A percentile compares a stretch with the other conserved stretches of the same genome.
These are phyloP conservation scores for Pentalonia nigronervosa DNA, from an alignment of 1,140 invertebrate genomes.

Conservation along the genomic window DNA sequence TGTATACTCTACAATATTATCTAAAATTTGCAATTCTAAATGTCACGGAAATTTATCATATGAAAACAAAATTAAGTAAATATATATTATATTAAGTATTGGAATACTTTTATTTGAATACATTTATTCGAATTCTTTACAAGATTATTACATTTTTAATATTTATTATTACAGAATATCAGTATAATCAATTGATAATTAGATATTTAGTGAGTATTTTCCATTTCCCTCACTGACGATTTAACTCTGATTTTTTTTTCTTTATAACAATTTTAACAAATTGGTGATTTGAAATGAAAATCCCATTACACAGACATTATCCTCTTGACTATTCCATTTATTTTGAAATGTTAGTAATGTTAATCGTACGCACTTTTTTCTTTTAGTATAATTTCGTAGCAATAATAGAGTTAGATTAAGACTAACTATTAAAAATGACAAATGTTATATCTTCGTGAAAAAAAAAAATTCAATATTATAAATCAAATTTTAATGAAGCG, in stretches of 20 bases:
- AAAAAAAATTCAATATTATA: not conserved
- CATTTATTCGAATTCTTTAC: too few relatives aligned
- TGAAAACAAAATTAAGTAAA: too few relatives aligned
- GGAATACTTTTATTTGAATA: too few relatives aligned
- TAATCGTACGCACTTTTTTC: not conserved
- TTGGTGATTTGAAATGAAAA: not conserved
- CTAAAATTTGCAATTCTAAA: too few relatives aligned
- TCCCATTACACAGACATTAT: not conserved
- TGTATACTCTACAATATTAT: not conserved
- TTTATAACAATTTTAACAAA: not conserved
- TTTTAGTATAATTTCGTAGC: not conserved
- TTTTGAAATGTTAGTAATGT: not conserved
- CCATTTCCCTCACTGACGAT: too few relatives aligned
- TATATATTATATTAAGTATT: too few relatives aligned
- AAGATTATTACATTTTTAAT: too few relatives aligned
- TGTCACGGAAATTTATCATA: too few relatives aligned
- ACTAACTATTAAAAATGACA: not conserved
- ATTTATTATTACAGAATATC: not conserved
- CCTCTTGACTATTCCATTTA: not conserved
- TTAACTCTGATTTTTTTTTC: not conserved
- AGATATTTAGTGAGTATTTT: too few relatives aligned
- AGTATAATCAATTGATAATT: not conserved
- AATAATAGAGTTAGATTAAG: not conserved
- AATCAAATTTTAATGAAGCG: not conserved
- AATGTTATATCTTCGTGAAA: not conserved